Percentiles rank a stretch among this genome's conserved stretches.
Conservation (phyloP, 2,888 invertebrate species). For the Hydroisotoma schaefferi region DNA sequence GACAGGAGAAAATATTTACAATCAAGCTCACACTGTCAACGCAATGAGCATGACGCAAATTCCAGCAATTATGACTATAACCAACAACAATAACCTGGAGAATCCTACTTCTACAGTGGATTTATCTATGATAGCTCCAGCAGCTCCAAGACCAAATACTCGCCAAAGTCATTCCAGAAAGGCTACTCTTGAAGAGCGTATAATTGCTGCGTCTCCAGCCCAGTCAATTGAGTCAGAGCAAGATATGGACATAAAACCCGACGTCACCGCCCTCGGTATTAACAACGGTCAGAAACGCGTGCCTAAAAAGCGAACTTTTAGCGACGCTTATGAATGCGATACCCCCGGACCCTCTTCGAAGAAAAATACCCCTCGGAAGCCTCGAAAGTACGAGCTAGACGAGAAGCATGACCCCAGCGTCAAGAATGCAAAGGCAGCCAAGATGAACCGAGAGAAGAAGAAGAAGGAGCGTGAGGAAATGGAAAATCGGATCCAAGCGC, state of each 20-base stretch:
- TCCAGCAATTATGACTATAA: no score
- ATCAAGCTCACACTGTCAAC: background rate
- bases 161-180: background rate
- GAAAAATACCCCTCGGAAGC: constrained; percentile 16
- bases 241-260: constrained; percentile 8
- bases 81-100: no score
- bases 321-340: background rate
- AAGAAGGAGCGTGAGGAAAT: constrained; percentile 31
- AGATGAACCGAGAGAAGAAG: constrained; percentile 41
- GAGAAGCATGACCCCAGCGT: constrained; percentile 35
- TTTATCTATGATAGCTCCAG: background rate
- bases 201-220: constrained; percentile 3
- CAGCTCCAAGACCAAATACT: background rate
- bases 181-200: constrained; percentile 1
- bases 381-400: constrained; percentile 39
- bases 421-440: constrained; percentile 44
- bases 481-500: background rate
- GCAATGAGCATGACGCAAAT: no score
- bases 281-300: constrained; percentile 8
- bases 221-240: background rate
- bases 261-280: background rate
- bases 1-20: background rate
- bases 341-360: background rate
- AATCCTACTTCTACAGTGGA: no score
- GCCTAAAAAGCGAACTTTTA: constrained; percentile 2